Conservation (phyloP, 2,113 vertebrate genomes). For the Etheostoma cragini region DNA sequence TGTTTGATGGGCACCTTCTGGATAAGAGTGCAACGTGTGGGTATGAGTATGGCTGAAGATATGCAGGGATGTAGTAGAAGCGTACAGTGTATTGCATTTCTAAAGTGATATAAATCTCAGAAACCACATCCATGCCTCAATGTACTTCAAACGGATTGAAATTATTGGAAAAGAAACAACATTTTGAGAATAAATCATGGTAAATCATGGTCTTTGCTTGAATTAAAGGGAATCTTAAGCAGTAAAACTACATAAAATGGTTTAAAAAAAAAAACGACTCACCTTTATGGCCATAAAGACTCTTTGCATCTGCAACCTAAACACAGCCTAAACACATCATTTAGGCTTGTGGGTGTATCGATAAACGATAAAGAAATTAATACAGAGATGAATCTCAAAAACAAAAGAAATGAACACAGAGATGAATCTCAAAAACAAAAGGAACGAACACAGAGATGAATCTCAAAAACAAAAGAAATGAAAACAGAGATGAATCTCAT, state of each 20-base stretch:
- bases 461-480: too few species aligned
- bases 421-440: too few species aligned
- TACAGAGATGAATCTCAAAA: not conserved
- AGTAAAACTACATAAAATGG: not conserved
- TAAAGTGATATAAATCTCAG: slow-evolving; percentile 3
- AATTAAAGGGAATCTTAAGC: not conserved
- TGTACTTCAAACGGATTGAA: not conserved
- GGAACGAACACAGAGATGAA: too few species aligned
- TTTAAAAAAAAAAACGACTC: not conserved
- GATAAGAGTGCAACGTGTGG: slow-evolving; percentile 7
- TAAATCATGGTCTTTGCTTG: too few species aligned
- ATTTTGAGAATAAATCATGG: not conserved
- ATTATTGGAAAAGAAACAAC: not conserved
- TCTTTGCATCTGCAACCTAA: not conserved
- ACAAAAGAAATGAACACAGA: too few species aligned
- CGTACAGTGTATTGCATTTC: not conserved
- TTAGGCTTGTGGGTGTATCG: not conserved
- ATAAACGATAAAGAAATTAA: not conserved
- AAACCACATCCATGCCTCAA: not conserved
- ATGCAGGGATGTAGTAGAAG: slow-evolving; percentile 6
- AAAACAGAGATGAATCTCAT: too few species aligned
- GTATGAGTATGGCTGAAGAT: slow-evolving; percentile 8
- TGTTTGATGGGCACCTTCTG: slow-evolving; percentile 73
- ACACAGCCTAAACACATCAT: not conserved
- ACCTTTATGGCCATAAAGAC: not conserved